Evolutionary conservation across 2,888 invertebrate genomes (phyloP), one percentile per base, ranked within the genome.

Genomic region (Microplitis manilae): DNA sequence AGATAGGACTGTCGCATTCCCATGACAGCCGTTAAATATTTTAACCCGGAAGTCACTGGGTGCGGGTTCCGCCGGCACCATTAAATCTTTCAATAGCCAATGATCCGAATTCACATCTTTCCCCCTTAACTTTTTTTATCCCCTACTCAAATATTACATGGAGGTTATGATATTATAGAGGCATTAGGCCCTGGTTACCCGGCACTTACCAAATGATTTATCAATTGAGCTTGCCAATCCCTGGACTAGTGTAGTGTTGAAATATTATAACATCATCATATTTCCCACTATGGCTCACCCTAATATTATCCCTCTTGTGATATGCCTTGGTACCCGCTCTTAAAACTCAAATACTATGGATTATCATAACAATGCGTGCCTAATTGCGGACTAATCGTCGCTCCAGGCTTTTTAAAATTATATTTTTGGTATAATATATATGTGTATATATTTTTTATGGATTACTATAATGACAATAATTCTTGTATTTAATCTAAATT

Each of bases 251-350:
- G 77, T 72, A 84, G 87, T 86, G 86, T 87, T 87, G 89, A 89
- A 89, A 89, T 89, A 89, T 89, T 89, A 88, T 88, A 88, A 89
- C 87, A 87, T 88, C 85, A 86, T 86, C 86, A 61, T n/a, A 30
- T 41, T 15, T 84, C 85, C 83, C 82, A 81, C 81, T 74, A 74
- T 81, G 83, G 85, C 83, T 84, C 85, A 86, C 86, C 88, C 88
- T 86, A 86, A 85, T 86, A 88, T 87, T 87, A 87, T 86, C 85
- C 85, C 79, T 77, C 79, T 65, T 77, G 70, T 50, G 50, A 8
- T 13, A 69, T 73, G 73, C 50, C 64, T 77, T 68, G 41, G 40
- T 73, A 77, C 65, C 75, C 72, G 40, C 62, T 17, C 30, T 65
- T 73, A 62, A 70, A 78, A 61, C 62, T 74, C 81, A 82, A 83